Evolutionary conservation across 1,140 invertebrate species (phyloP).

Genomic region (Globodera rostochiensis): DNA sequence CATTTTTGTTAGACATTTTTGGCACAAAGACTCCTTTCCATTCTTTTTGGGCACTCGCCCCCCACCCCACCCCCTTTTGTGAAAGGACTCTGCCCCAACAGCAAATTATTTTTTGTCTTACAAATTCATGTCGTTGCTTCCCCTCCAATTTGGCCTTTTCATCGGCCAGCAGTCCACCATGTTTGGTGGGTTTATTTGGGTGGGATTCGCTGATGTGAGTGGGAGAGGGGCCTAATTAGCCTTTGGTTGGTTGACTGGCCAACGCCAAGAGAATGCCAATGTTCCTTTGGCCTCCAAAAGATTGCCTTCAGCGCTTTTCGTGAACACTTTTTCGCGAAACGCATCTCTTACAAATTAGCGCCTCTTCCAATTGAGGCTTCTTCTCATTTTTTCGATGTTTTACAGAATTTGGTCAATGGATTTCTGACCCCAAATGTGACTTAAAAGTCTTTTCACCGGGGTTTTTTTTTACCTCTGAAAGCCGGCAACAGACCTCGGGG

Average conservation of each 20-base stretch:
- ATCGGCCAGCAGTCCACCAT: too few relatives aligned
- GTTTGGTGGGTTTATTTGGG: too few relatives aligned
- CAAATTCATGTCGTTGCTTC: too few relatives aligned
- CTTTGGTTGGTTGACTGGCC: background rate
- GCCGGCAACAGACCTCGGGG: background rate
- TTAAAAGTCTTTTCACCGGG: background rate
- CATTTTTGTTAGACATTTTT: too few relatives aligned
- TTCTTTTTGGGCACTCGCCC: too few relatives aligned
- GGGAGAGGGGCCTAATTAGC: background rate
- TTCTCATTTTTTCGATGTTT: background rate
- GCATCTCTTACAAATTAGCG: background rate
- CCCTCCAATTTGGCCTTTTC: slow-evolving; percentile 6
- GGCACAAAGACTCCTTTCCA: too few relatives aligned
- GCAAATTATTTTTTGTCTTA: too few relatives aligned
- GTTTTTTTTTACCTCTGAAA: background rate
- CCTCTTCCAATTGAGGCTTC: background rate
- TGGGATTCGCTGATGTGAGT: background rate
- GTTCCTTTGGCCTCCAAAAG: background rate
- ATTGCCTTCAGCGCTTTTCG: background rate
- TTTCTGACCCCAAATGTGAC: background rate
- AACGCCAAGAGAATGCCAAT: background rate
- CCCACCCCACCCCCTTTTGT: too few relatives aligned
- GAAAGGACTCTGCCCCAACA: too few relatives aligned
- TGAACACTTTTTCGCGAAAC: slow-evolving; percentile 5
- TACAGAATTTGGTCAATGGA: background rate